Conservation (phyloP, 1,140 invertebrate species). For the Drosophila ficusphila region DNA sequence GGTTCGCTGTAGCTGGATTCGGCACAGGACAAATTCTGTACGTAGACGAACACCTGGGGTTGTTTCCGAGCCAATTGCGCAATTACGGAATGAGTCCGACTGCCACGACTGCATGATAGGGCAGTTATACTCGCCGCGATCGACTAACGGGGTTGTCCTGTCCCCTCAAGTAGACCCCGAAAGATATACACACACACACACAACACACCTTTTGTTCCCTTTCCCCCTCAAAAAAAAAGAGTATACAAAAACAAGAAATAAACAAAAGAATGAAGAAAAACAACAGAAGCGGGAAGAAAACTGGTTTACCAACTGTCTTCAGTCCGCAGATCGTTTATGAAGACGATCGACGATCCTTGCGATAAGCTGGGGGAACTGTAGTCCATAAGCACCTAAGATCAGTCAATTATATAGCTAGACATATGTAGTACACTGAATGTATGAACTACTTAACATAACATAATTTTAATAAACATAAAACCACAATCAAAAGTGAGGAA, state of each 20-base stretch:
- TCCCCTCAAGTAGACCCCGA: conserved; percentile 24
- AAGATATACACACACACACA: conserved; percentile 30
- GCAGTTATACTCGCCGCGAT: conserved; percentile 53
- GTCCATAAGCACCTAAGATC: conserved; percentile 45
- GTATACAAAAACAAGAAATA: conserved; percentile 28
- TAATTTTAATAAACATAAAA: conserved; percentile 53
- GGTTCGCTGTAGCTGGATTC: conserved; percentile 20
- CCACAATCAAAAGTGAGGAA: conserved; percentile 31
- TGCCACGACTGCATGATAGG: conserved; percentile 27
- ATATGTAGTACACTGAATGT: conserved; percentile 34
- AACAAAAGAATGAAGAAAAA: conserved; percentile 48
- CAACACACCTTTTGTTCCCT: conserved; percentile 60
- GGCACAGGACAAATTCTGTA: conserved; percentile 67
- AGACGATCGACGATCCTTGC: conserved; percentile 21
- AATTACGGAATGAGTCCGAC: conserved; percentile 51
- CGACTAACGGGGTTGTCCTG: conserved; percentile 69
- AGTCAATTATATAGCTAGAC: conserved; percentile 40
- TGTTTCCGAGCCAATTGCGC: conserved; percentile 73
- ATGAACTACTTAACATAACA: conserved; percentile 46
- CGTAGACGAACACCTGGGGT: conserved; percentile 30
- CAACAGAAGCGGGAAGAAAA: conserved; percentile 51
- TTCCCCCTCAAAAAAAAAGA: conserved; percentile 21
- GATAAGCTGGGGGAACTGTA: conserved; percentile 18
- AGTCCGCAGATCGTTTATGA: conserved; percentile 4
- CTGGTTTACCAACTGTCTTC: conserved; percentile 74